Percentiles rank a stretch among this genome's conserved stretches.
These are phyloP conservation scores for Drosophila oshimai DNA, from an alignment of 1,140 invertebrate species.

Conservation along the genomic window DNA sequence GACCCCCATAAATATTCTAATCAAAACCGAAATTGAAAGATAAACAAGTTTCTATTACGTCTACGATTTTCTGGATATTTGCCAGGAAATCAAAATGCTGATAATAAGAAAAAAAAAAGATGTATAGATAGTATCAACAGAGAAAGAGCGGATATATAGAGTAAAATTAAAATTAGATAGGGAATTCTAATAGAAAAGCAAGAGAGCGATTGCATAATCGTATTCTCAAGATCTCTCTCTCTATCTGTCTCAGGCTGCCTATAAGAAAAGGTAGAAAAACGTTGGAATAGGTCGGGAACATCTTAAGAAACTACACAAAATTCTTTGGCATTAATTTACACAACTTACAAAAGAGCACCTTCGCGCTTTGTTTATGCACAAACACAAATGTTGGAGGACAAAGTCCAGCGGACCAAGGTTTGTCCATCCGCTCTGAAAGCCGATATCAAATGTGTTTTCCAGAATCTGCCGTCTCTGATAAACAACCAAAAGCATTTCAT, in stretches of 20 bases:
- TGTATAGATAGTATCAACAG: slow-evolving; percentile 11
- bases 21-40: slow-evolving; percentile 25
- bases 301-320: slow-evolving; percentile 15
- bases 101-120: slow-evolving; percentile 36
- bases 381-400: background rate
- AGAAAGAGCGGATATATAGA: slow-evolving; percentile 30
- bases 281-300: slow-evolving; percentile 56
- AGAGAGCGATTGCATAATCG: slow-evolving; percentile 48
- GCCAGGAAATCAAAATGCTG: slow-evolving; percentile 26
- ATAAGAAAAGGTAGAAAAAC: slow-evolving; percentile 7
- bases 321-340: slow-evolving; percentile 20
- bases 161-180: slow-evolving; percentile 54
- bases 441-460: slow-evolving; percentile 17
- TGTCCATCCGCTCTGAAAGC: slow-evolving; percentile 20
- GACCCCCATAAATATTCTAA: slow-evolving; percentile 30
- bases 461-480: slow-evolving; percentile 45
- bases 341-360: slow-evolving; percentile 6
- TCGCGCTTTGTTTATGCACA: background rate
- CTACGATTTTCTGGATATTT: slow-evolving; percentile 23
- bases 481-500: background rate
- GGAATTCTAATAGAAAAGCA: slow-evolving; percentile 11
- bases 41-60: slow-evolving; percentile 32
- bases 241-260: background rate
- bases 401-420: slow-evolving; percentile 6
- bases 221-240: background rate